Evolutionary conservation across 2,888 invertebrate species (phyloP).

Genomic region (Mesochorus sp.): DNA sequence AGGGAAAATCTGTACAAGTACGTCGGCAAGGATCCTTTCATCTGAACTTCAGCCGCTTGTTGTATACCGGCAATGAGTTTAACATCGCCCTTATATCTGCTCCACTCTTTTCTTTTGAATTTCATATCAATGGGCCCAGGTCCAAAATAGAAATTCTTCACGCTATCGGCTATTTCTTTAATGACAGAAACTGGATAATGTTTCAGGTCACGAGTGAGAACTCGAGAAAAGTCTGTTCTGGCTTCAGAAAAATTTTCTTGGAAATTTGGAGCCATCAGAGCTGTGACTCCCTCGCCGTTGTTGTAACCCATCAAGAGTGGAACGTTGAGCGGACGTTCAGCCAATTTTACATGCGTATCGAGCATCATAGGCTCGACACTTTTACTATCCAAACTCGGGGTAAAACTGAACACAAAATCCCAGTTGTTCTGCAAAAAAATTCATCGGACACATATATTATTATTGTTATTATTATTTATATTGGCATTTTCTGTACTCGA

Average conservation of each 20-base stretch:
- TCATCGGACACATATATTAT: no score
- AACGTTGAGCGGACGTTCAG: constrained; percentile 79
- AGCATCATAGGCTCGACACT: constrained; percentile 69
- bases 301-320: constrained; percentile 83
- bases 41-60: constrained; percentile 79
- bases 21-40: constrained; percentile 81
- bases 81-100: constrained; percentile 84
- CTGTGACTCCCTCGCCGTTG: constrained; percentile 82
- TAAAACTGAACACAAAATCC: constrained; percentile 29
- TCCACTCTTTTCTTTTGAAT: constrained; percentile 80
- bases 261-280: background rate
- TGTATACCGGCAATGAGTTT: constrained; percentile 82
- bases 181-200: constrained; percentile 71
- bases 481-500: background rate
- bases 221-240: constrained; percentile 76
- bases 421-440: constrained; percentile 40
- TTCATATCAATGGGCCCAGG: constrained; percentile 75
- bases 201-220: constrained; percentile 80
- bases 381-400: constrained; percentile 62
- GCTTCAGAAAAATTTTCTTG: constrained; percentile 38
- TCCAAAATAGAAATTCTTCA: constrained; percentile 83
- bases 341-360: constrained; percentile 73
- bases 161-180: constrained; percentile 73
- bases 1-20: constrained; percentile 85
- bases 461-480: background rate